Conservation (phyloP, 2,113 vertebrate species). For the Gracilinanus agilis region DNA sequence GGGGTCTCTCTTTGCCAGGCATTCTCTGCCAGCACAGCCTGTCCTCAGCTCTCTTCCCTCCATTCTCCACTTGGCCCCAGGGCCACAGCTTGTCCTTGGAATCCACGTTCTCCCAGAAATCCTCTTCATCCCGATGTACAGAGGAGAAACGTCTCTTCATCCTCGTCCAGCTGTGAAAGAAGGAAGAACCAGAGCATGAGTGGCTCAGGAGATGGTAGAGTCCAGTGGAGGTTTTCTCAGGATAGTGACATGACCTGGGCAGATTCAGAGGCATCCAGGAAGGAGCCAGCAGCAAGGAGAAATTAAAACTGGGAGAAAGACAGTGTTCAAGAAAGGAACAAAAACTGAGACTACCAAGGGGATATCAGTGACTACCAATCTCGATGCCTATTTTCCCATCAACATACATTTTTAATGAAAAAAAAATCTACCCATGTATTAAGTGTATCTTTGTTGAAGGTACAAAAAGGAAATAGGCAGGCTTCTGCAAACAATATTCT, state of each 20-base stretch:
- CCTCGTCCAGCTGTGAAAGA: too few species aligned
- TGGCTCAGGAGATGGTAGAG: too few species aligned
- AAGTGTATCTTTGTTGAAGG: not conserved
- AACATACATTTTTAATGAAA: not conserved
- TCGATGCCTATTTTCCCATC: not conserved
- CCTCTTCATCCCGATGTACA: not conserved
- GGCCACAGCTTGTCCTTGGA: slow-evolving; percentile 50
- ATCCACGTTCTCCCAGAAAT: slow-evolving; percentile 29
- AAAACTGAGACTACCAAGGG: not conserved
- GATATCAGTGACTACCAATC: not conserved
- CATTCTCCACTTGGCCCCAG: slow-evolving; percentile 55
- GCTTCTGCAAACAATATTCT: not conserved
- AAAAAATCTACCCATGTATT: not conserved
- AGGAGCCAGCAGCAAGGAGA: too few species aligned
- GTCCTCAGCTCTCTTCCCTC: slow-evolving; percentile 38
- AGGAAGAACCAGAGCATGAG: too few species aligned
- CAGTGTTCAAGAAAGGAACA: not conserved
- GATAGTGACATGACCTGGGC: too few species aligned
- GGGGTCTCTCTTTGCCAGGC: slow-evolving; percentile 52
- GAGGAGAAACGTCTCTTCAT: not conserved
- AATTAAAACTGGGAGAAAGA: too few species aligned
- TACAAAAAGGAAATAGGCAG: not conserved
- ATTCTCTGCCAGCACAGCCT: slow-evolving; percentile 56
- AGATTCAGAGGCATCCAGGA: too few species aligned
- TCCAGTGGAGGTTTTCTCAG: too few species aligned